Percentiles rank a stretch among this genome's conserved stretches.
Conservation (phyloP, 2,888 invertebrate genomes). For the Strigamia transsilvanica region DNA sequence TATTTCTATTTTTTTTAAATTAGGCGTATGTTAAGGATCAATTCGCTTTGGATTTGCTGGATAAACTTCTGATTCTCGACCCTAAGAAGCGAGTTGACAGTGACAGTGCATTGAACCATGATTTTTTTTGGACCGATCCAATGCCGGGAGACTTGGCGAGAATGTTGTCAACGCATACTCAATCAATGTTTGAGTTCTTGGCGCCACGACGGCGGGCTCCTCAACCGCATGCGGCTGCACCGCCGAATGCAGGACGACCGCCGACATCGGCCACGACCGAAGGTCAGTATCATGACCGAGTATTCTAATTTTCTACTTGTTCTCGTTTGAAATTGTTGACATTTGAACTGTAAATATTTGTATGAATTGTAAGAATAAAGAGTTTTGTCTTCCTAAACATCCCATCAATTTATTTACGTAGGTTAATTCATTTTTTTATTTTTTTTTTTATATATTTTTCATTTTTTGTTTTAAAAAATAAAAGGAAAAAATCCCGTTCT, state of each 20-base stretch:
- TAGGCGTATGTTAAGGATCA: conserved; percentile 89
- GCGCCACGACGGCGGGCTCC: conserved; percentile 75
- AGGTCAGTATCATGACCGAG: conserved; percentile 84
- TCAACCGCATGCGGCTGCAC: conserved; percentile 69
- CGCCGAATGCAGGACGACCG: conserved; percentile 59
- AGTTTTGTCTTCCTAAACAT: neutral
- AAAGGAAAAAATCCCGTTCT: too few relatives aligned
- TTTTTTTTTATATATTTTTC: neutral
- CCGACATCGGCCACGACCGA: conserved; percentile 67
- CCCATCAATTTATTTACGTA: neutral
- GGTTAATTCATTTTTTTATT: neutral
- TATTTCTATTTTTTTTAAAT: conserved; percentile 55
- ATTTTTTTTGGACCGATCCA: conserved; percentile 98
- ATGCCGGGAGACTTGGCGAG: conserved; percentile 90
- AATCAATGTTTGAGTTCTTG: conserved; percentile 94
- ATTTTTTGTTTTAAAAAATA: neutral
- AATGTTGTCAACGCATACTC: conserved; percentile 90
- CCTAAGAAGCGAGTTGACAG: conserved; percentile 87
- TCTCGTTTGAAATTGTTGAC: too few relatives aligned
- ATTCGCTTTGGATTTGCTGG: conserved; percentile 90
- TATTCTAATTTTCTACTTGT: conserved; percentile 71
- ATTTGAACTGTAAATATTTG: neutral
- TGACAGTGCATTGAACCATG: conserved; percentile 93
- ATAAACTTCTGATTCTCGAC: conserved; percentile 89
- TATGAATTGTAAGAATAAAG: neutral